phyloP scores from a whole-genome alignment of 1,140 invertebrate genomes.

The Gonioctena quinquepunctata region DNA sequence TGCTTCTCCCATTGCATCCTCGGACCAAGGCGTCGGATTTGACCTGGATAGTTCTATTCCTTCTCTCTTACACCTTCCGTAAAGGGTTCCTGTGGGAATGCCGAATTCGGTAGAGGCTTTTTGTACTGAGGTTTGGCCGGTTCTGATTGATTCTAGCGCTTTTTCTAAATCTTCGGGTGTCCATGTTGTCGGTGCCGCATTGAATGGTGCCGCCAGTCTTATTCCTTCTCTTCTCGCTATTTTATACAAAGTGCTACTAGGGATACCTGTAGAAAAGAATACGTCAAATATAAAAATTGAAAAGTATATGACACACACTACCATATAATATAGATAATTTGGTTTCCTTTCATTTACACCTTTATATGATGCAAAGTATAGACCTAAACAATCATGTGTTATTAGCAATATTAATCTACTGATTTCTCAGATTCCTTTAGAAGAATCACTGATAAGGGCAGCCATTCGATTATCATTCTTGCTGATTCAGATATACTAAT shows the following conservation, averaged over 20 bases:
- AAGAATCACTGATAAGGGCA: too few relatives aligned
- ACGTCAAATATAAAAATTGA: too few relatives aligned
- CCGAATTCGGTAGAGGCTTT: constrained; percentile 82
- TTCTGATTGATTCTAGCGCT: constrained; percentile 80
- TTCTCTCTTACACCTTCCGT: constrained; percentile 84
- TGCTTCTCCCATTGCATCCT: constrained; percentile 87
- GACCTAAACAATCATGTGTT: too few relatives aligned
- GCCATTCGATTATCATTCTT: too few relatives aligned
- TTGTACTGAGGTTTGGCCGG: constrained; percentile 82
- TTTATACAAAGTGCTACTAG: constrained; percentile 87
- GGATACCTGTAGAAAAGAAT: constrained; percentile 65
- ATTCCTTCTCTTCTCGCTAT: constrained; percentile 87
- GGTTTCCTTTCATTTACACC: too few relatives aligned
- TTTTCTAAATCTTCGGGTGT: constrained; percentile 79
- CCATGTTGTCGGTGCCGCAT: constrained; percentile 89
- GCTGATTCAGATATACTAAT: too few relatives aligned
- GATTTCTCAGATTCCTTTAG: too few relatives aligned
- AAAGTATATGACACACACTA: too few relatives aligned
- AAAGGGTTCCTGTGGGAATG: constrained; percentile 83
- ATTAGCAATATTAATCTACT: too few relatives aligned
- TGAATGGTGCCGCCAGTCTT: constrained; percentile 82
- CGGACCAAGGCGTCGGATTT: constrained; percentile 86
- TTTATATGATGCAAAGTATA: too few relatives aligned
- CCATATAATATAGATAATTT: too few relatives aligned
- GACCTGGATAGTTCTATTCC: constrained; percentile 84